Evolutionary conservation across 2,113 vertebrate species (phyloP).

Genomic region (Suricata suricatta): DNA sequence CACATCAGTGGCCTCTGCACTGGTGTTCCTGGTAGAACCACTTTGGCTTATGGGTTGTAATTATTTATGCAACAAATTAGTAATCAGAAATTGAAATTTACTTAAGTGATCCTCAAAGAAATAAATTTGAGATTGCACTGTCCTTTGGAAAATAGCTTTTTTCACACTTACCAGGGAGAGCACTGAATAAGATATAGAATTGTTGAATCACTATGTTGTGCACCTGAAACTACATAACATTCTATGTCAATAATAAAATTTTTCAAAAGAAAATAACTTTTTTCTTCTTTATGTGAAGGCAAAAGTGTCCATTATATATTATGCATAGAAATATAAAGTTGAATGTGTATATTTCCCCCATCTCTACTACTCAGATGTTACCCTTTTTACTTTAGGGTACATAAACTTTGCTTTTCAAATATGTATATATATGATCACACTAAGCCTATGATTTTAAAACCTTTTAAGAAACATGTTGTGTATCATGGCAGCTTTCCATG

Average conservation of each 20-base stretch:
- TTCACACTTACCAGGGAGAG: not conserved
- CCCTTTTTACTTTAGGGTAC: not conserved
- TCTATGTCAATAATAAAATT: not conserved
- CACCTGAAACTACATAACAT: not conserved
- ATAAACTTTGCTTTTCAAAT: not conserved
- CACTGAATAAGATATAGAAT: not conserved
- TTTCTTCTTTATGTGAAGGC: not conserved
- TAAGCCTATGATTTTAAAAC: not conserved
- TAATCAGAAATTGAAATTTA: not conserved
- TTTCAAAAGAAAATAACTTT: not conserved
- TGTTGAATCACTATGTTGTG: not conserved
- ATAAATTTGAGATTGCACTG: not conserved
- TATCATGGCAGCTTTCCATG: not conserved
- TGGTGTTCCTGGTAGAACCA: not conserved
- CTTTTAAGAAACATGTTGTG: not conserved
- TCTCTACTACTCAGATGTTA: not conserved
- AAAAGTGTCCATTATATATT: not conserved
- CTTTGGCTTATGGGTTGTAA: not conserved
- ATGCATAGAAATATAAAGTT: not conserved
- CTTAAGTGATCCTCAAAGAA: constrained; percentile 31
- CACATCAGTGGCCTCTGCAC: not conserved
- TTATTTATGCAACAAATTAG: constrained; percentile 23
- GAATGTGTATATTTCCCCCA: not conserved
- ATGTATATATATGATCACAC: not conserved
- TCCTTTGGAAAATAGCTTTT: constrained; percentile 16